Evolutionary conservation across 1,140 invertebrate species (phyloP), one percentile per base, ranked within the genome.

Genomic region (Lasioglossum baleicum): DNA sequence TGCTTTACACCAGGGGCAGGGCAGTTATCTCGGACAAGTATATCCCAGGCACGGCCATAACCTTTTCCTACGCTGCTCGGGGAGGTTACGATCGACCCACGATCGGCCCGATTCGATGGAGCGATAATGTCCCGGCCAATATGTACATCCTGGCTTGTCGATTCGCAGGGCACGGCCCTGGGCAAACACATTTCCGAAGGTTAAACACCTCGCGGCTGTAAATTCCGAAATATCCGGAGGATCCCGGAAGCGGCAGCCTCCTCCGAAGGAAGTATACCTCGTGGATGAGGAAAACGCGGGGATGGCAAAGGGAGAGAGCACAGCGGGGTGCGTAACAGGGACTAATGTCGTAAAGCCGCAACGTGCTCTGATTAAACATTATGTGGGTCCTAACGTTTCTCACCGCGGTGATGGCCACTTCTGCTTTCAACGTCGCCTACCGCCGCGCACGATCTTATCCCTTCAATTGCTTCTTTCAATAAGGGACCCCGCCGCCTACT

Each of bases 351-450:
- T 92, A 92, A 93, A 92, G 86, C 91, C 90, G 87, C 91, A 93
- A 93, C 91, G 92, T 92, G 91, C 90, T 91, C 90, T 92, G 91
- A 92, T 92, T 92, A 93, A 92, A 93, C 91, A 90, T 92, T 92
- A 92, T 90, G 90, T 85, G 88, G 87, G 83, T 89, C 88, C 85
- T 80, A 88, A 88, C 83, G 88, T 90, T 90, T 88, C 90, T 87
- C 88, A 81, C 85, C 77, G 75, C 61, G 72, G 58, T 67, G 67
- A 76, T 75, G 8, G 60, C 31, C 17, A 48, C 60, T 44, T 10
- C 44, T 51, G 15, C 35, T 40, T 42, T 60, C 31, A 8, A 42
- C 13, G n/a, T 40, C 26, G 65, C 40, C 53, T 67, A 58, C 64
- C 44, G 44, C 44, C 44, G 17, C 51, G 26, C 42, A 31, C 51